A percentile compares a stretch with the other conserved stretches of the same genome.
These are phyloP conservation scores for Rattus norvegicus DNA, from an alignment of 2,113 vertebrate species.

Conservation along the genomic window DNA sequence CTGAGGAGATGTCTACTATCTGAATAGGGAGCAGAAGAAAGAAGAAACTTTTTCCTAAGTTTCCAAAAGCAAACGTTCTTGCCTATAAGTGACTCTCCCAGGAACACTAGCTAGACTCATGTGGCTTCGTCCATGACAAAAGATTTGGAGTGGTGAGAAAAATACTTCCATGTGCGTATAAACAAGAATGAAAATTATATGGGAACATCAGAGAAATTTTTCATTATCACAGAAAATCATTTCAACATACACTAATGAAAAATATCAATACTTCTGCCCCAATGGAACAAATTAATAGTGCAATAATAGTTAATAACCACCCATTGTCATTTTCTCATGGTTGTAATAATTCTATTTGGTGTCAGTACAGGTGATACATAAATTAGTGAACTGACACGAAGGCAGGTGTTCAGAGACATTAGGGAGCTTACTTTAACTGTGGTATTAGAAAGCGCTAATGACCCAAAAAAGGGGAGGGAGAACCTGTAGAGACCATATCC, in stretches of 20 bases:
- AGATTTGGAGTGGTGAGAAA: not conserved
- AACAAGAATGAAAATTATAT: not conserved
- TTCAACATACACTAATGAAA: not conserved
- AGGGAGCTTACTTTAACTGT: not conserved
- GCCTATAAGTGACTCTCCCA: not conserved
- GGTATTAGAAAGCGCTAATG: accelerated
- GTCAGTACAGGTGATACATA: not conserved
- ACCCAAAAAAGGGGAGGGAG: too few species aligned
- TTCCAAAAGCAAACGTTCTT: not conserved
- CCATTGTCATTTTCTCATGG: not conserved
- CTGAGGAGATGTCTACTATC: not conserved
- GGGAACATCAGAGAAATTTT: not conserved
- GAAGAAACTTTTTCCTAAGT: not conserved
- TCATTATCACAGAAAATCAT: not conserved
- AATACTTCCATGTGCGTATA: not conserved
- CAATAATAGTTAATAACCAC: not conserved
- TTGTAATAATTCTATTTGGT: not conserved
- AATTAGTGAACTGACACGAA: not conserved
- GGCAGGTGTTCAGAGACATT: not conserved
- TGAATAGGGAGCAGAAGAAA: not conserved
- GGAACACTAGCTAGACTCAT: not conserved
- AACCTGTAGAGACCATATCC: too few species aligned
- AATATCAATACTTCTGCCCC: not conserved
- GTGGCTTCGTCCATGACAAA: not conserved
- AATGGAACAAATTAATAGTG: not conserved